Evolutionary conservation across 37 sponge, comb jelly and placozoan genomes (phyloP), one percentile per base, ranked within the genome.

Genomic region (Aphrocallistes beatrix): DNA sequence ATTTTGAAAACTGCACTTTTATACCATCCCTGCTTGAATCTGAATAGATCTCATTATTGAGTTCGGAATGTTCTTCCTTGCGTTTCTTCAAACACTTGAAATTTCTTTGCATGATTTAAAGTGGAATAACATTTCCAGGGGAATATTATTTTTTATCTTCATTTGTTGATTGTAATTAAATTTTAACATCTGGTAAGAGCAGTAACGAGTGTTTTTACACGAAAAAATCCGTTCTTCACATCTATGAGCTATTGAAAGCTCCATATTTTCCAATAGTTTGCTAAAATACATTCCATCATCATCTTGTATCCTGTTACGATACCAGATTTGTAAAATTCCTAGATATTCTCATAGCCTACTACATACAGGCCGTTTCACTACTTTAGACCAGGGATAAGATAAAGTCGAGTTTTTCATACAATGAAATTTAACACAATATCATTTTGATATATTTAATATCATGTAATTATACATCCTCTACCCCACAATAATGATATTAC

Each of bases 241-340:
- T 19, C 75, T 21, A 60, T 60, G 75, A 60, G 75, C n/a, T 13
- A 30, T 13, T 60, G 34, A 60, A 19, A 30, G 75, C 10, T 3
- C 75, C 75, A 60, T 25, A 60, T 19, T 60, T 60, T 60, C 28
- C 34, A 60, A 60, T 60, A 60, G 75, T 60, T 60, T 60, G 21
- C 75, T 60, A 60, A 60, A 60, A 60, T 60, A 60, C 3, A 19
- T 60, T 60, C 75, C 34, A 60, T 28, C 6, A 25, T 60, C 75
- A 60, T 60, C 75, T 60, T 60, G 75, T 60, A 60, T 19, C n/a
- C 75, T 60, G 75, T 13, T 60, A 28, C 75, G 8, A 60, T 60
- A 60, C 75, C 75, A 60, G 75, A 60, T 21, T 60, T 60, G 34
- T 60, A 60, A 60, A 47, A 47, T 21, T 47, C 17, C 49, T 21